Percentiles rank a stretch among this genome's conserved stretches.
Conservation (phyloP, 2,113 vertebrate genomes). For the Hippocampus zosterae region DNA sequence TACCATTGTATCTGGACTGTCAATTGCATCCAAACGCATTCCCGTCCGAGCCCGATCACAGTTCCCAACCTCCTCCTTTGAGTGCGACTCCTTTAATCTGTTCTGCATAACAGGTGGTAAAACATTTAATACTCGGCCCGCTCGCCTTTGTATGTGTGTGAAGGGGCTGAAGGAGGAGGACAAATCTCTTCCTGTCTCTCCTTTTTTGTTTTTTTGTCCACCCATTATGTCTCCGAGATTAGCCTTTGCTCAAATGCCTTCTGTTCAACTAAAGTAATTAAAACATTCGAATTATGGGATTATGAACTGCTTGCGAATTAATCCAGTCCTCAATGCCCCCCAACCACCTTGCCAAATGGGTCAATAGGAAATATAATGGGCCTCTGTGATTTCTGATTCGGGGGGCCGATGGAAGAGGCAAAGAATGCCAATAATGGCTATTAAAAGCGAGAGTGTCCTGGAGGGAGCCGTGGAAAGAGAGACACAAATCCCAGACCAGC, state of each 20-base stretch:
- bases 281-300: constrained; percentile 73
- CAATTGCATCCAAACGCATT: constrained; percentile 9
- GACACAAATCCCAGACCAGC: constrained; percentile 43
- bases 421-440: constrained; percentile 70
- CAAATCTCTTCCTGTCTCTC: constrained; percentile 40
- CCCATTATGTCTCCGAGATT: constrained; percentile 71
- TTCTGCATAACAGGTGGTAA: constrained; percentile 59
- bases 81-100: too few species aligned
- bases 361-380: constrained; percentile 70
- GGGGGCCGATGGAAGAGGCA: constrained; percentile 58
- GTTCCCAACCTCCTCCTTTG: constrained; percentile 33
- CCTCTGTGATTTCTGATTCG: constrained; percentile 69
- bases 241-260: constrained; percentile 71
- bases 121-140: constrained; percentile 51
- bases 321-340: constrained; percentile 60
- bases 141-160: constrained; percentile 26
- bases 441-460: constrained; percentile 54
- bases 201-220: not conserved
- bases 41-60: not conserved
- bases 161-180: constrained; percentile 49
- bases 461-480: constrained; percentile 28
- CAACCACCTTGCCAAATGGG: constrained; percentile 66
- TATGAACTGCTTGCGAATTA: constrained; percentile 69
- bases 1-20: not conserved
- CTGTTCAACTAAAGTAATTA: constrained; percentile 76